Conservation (phyloP, 2,888 invertebrate genomes). For the Pecten maximus region DNA sequence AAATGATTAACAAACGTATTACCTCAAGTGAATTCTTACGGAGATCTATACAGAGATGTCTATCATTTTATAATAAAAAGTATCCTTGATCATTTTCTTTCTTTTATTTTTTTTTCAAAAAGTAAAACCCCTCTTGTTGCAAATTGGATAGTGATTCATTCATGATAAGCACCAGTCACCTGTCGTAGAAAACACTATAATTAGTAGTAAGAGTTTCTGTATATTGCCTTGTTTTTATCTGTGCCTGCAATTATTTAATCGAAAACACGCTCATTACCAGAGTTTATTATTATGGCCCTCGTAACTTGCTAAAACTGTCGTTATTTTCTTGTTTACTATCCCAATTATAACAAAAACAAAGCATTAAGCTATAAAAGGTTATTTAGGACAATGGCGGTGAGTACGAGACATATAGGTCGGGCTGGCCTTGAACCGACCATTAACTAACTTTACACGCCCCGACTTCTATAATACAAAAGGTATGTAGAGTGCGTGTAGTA, state of each 20-base stretch:
- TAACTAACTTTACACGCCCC: neutral
- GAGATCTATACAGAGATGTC: too few relatives aligned
- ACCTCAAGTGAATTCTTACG: too few relatives aligned
- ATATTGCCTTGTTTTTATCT: neutral
- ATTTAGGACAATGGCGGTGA: neutral
- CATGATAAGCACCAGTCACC: too few relatives aligned
- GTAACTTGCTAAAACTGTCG: neutral
- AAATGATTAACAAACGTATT: too few relatives aligned
- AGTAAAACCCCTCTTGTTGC: too few relatives aligned
- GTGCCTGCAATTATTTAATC: neutral
- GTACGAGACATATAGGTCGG: neutral
- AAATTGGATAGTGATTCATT: too few relatives aligned
- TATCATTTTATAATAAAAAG: too few relatives aligned
- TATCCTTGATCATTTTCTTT: too few relatives aligned
- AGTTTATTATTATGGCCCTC: neutral
- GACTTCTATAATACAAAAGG: neutral
- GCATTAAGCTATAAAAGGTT: neutral
- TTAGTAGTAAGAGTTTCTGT: neutral
- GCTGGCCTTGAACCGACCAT: neutral
- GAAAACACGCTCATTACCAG: neutral
- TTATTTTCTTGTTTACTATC: too few relatives aligned
- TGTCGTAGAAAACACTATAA: too few relatives aligned
- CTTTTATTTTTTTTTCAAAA: too few relatives aligned
- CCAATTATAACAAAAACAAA: neutral
- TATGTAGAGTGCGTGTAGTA: neutral